Base-by-base conservation (phyloP, 2,888 invertebrate genomes). In the Caenorhabditis macrosperma region DNA sequence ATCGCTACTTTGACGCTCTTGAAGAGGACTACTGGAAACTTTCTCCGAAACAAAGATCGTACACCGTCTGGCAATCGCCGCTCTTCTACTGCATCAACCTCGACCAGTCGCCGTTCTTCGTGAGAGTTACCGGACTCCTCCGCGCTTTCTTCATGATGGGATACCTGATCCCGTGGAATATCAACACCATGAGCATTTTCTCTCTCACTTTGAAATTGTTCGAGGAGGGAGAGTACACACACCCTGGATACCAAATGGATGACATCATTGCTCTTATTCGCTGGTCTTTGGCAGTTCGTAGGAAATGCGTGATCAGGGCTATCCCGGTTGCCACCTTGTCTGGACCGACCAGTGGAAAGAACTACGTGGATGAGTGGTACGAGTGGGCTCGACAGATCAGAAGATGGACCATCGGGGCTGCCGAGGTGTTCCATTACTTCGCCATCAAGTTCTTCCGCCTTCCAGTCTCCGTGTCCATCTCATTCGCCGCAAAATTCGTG, bases 371-470 rank as follows among this genome's bases (percentile, higher is more conserved):
- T 63, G 88, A 88, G 59, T 82, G 88, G 81, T 86, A 87, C 30
- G 88, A 88, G 63, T 88, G 88, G 88, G 88, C 88, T 7, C 81
- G 88, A 24, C 88, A 88, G 60, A 84, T 86, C 33, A 67, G 88
- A 50, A 55, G 88, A 35, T 88, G 88, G 88, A 88, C 88, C 20
- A 88, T 88, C 57, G 88, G 88, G 46, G 88, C 88, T 9, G 88
- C 88, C 50, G 88, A 88, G 78, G 88, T 84, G 1, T 88, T 88
- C 82, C 88, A 88, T 67, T 88, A 88, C 77, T 88, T 88, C 54
- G 86, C 85, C 54, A 86, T 88, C 85, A 88, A 88, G 57, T 85
- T 83, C 54, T 83, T 82, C 78, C 77, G 76, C 3, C 81, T 88
- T 6, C 88, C 88, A 35, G 64, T 82, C 12, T 60, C 64, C 0